A percentile compares a stretch with the other conserved stretches of the same genome.
Conservation (phyloP, 2,797 vertebrate genomes). For the Lindbergichthys nudifrons region DNA sequence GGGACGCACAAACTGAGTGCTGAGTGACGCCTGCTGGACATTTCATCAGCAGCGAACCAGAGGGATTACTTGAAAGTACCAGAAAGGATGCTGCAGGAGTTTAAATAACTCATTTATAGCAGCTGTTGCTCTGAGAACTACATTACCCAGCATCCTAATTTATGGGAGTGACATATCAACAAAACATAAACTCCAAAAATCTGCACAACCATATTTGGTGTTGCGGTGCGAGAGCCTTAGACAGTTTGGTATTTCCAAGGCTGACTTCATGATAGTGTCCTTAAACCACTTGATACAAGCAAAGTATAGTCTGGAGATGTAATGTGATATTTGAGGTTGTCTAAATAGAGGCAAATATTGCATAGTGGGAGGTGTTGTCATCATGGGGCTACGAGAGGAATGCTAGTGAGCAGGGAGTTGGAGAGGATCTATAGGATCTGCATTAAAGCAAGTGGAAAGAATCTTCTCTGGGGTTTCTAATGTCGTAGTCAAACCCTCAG, state of each 20-base stretch:
- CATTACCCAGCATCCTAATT: slow-evolving; percentile 30
- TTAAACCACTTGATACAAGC: slow-evolving; percentile 47
- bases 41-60: slow-evolving; percentile 28
- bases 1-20: slow-evolving; percentile 10
- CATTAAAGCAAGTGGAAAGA: slow-evolving; percentile 53
- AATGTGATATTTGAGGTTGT: slow-evolving; percentile 57
- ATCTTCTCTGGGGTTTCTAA: slow-evolving; percentile 47
- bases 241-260: slow-evolving; percentile 31
- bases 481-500: slow-evolving; percentile 35
- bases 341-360: slow-evolving; percentile 57
- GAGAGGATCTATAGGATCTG: slow-evolving; percentile 28
- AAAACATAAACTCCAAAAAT: slow-evolving; percentile 35
- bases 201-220: slow-evolving; percentile 63
- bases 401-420: slow-evolving; percentile 43
- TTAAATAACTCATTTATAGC: slow-evolving; percentile 23
- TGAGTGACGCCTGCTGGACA: slow-evolving; percentile 21
- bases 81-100: slow-evolving; percentile 31
- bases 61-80: slow-evolving; percentile 24
- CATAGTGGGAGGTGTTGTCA: slow-evolving; percentile 47
- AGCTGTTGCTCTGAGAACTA: slow-evolving; percentile 35
- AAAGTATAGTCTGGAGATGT: slow-evolving; percentile 47
- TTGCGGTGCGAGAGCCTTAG: slow-evolving; percentile 7
- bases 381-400: slow-evolving; percentile 49
- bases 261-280: slow-evolving; percentile 44
- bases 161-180: slow-evolving; percentile 13